Base-by-base conservation (phyloP, 2,113 vertebrate genomes). In the Malurus melanocephalus region DNA sequence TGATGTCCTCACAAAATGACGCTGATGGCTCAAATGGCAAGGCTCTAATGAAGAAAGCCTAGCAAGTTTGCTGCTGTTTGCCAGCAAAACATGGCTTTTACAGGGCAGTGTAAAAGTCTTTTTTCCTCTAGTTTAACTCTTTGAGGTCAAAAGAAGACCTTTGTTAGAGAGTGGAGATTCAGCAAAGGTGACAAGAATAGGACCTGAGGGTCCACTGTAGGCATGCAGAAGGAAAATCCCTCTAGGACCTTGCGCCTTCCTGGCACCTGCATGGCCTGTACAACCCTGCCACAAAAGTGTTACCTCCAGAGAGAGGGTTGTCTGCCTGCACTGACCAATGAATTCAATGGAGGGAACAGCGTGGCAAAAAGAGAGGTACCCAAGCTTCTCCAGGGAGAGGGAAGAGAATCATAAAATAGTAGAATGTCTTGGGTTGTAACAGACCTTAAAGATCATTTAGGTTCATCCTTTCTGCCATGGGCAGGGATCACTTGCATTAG, bases 21-120 rank as follows among this genome's bases (percentile, higher is more conserved):
- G 91, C 93, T 96, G 97, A 97, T 94, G 91, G 96, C 94, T 96
- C 97, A 97, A 97, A 97, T 96, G 90, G 97, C 94, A 94, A 97
- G 94, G 80, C 65, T 80, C 89, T 97, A 97, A 97, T 91, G 96
- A 97, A 97, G 97, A 97, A 97, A 96, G 93, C 93, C 96, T 96
- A 97, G 96, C 95, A 90, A 93, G 88, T 94, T 94, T 95, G 93
- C 96, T 97, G 97, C 96, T 93, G 95, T 96, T 97, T 94, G 94
- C 90, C 96, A 96, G 96, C 90, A 94, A 97, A 97, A 95, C 93
- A 96, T 80, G 80, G 81, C 92, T 96, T 96, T 97, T 96, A 96
- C 88, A 95, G 92, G 94, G 77, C 67, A 89, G 65, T 19, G 51
- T 94, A 57, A 93, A 96, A 96, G 88, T 61, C 92, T 43, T 88